phyloP scores from a whole-genome alignment of 2,797 vertebrate species.

The Champsocephalus gunnari region DNA sequence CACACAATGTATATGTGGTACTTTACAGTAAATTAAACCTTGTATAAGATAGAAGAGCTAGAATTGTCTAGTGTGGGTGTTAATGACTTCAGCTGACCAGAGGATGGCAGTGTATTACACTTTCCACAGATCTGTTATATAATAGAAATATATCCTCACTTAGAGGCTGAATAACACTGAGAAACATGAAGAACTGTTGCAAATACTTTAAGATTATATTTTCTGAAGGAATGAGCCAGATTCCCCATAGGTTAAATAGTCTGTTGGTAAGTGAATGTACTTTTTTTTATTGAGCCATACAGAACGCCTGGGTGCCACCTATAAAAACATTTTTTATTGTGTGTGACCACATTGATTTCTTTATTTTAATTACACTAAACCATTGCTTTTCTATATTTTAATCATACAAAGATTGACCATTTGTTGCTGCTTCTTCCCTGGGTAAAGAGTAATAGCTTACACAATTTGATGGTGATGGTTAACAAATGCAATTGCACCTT shows the following conservation, averaged over 20 bases:
- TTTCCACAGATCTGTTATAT: conserved; percentile 46
- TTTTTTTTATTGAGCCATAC: background rate
- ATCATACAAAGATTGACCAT: background rate
- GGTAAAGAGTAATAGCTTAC: background rate
- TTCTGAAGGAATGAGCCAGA: conserved; percentile 9
- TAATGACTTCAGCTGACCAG: conserved; percentile 43
- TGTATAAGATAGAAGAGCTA: background rate
- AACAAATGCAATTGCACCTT: background rate
- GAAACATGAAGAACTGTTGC: conserved; percentile 47
- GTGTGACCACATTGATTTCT: background rate
- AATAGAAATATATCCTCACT: conserved; percentile 53
- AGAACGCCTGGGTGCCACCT: background rate
- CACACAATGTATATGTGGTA: background rate
- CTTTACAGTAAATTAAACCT: background rate
- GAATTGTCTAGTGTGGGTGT: background rate
- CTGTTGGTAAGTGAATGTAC: background rate
- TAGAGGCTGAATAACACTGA: conserved; percentile 46
- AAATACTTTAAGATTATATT: conserved; percentile 53
- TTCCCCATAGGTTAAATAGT: conserved; percentile 13
- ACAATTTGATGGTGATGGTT: background rate
- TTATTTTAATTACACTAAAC: background rate
- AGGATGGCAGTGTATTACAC: conserved; percentile 61
- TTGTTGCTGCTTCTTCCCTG: background rate
- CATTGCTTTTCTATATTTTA: background rate
- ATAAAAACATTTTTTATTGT: background rate